Evolutionary conservation across 92 coral and sea anemone genomes (phyloP).

Genomic region (Porites cylindrica): DNA sequence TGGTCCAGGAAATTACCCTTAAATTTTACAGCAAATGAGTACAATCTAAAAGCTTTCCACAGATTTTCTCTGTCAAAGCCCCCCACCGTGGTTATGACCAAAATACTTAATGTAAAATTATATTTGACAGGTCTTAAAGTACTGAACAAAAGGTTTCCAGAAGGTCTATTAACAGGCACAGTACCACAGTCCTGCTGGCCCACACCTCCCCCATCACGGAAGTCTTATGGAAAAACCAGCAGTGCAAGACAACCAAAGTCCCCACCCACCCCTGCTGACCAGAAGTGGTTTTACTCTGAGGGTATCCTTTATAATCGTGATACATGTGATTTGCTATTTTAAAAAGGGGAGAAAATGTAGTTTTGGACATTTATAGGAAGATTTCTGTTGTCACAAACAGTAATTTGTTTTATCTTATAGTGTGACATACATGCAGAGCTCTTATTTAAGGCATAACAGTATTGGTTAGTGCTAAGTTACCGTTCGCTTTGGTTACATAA

Average conservation of each 20-base stretch:
- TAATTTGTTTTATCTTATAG: no score
- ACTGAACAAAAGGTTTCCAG: slow-evolving; percentile 88
- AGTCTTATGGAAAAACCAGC: slow-evolving; percentile 80
- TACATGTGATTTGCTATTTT: background rate
- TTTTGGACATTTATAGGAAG: background rate
- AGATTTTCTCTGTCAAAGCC: no score
- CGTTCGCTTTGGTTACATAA: no score
- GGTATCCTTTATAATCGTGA: slow-evolving; percentile 84
- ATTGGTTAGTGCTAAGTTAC: no score
- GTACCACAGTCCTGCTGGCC: slow-evolving; percentile 88
- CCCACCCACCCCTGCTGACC: slow-evolving; percentile 56
- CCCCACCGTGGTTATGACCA: no score
- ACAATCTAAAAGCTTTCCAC: background rate
- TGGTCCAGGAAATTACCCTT: no score
- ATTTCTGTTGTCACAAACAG: no score
- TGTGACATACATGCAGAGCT: no score
- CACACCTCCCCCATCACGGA: slow-evolving; percentile 94
- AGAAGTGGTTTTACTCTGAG: slow-evolving; percentile 79
- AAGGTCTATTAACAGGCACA: slow-evolving; percentile 86
- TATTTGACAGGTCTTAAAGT: slow-evolving; percentile 83
- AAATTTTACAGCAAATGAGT: no score
- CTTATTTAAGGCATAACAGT: no score
- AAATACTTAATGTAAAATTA: background rate
- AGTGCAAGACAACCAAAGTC: slow-evolving; percentile 61
- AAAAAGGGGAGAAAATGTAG: background rate